Evolutionary conservation across 2,113 vertebrate species (phyloP), one percentile per base, ranked within the genome.

Genomic region (Siphamia tubifer): DNA sequence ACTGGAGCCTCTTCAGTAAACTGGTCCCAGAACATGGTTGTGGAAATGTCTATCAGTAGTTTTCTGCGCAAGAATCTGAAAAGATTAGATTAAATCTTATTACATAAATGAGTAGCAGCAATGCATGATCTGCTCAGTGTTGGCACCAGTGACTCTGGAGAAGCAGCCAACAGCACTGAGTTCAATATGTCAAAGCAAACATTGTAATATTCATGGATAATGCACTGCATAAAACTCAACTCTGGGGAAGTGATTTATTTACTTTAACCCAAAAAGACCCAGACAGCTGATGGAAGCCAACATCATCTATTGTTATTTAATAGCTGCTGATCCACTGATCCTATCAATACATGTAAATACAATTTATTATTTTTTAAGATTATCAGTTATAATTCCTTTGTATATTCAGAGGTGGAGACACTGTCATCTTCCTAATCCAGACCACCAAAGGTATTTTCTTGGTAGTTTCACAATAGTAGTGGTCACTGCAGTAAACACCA

Each of bases 151-250:
- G 31, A 32, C 67, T 48, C 12, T 4, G n/a, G 12, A 43, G 40
- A 66, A 16, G 38, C 39, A 38, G 25, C 31, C 38, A 54, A 57
- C 23, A 44, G 23, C 11, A 21, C 28, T 15, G 28, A 62, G 34
- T 35, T 60, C 53, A 75, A 16, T 30, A 43, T 65, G 38, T 56
- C 28, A 56, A 57, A 32, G 54, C 42, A 31, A 27, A 44, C 21
- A 9, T 58, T 8, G 17, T 24, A 4, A 56, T 12, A 0, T 35
- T 7, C 12, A 25, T 25, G 20, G 16, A 53, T 35, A 40, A 15
- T 25, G 19, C 9, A 13, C 15, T 52, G 28, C 3, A 47, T 10
- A 2, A 4, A 9, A 12, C 47, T 40, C 19, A 9, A 7, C n/a
- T 38, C 11, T 21, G 2, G 20, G 20, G 49, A 11, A 27, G 25